Conservation (phyloP, 2,888 invertebrate species). For the Desoria tigrina region DNA sequence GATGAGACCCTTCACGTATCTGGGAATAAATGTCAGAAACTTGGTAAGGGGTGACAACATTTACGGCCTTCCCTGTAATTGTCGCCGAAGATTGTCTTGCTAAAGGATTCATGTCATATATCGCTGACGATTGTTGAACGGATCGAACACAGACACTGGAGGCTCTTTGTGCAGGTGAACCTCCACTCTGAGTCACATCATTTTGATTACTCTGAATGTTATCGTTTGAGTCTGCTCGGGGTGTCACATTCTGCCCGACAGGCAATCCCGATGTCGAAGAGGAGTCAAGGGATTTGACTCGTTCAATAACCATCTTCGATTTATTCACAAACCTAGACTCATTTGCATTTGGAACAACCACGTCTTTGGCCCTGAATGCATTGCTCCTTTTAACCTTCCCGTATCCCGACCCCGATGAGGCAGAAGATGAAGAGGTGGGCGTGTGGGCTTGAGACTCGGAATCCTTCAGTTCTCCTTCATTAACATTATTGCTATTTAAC, state of each 20-base stretch:
- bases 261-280: conserved; percentile 6
- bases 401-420: conserved; percentile 42
- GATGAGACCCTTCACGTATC: conserved; percentile 23
- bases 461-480: background rate
- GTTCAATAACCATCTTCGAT: conserved; percentile 47
- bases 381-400: conserved; percentile 53
- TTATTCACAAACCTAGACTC: conserved; percentile 22
- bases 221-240: conserved; percentile 10
- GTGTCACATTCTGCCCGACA: background rate
- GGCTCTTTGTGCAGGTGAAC: conserved; percentile 43
- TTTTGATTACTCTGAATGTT: conserved; percentile 17
- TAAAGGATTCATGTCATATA: background rate
- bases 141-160: conserved; percentile 43
- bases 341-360: conserved; percentile 22
- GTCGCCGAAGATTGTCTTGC: background rate
- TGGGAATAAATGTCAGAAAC: conserved; percentile 47
- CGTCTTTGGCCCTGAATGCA: conserved; percentile 52
- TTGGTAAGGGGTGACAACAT: conserved; percentile 50
- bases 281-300: conserved; percentile 47
- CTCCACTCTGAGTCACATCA: conserved; percentile 6
- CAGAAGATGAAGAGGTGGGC: conserved; percentile 45
- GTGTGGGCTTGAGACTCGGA: conserved; percentile 37
- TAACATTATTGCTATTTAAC: background rate
- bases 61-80: conserved; percentile 36
- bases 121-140: background rate